These are phyloP conservation scores for Chionis minor DNA, from an alignment of 2,113 vertebrate species.

Conservation along the genomic window DNA sequence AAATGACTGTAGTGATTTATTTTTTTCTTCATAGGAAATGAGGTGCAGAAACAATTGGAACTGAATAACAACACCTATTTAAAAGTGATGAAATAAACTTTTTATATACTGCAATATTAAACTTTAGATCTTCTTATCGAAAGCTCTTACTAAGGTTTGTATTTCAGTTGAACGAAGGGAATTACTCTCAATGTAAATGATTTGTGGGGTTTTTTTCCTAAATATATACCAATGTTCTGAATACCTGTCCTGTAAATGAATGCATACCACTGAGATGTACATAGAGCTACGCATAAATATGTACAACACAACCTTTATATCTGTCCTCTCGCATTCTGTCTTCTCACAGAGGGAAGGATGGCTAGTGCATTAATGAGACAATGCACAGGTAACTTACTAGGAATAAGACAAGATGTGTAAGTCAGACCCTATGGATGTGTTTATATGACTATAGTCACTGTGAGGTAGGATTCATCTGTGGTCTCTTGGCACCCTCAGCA, in stretches of 20 bases:
- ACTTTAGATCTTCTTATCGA: background rate
- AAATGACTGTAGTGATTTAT: background rate
- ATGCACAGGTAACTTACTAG: background rate
- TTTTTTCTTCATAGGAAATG: slow-evolving; percentile 6
- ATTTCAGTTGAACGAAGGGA: background rate
- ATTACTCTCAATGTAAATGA: background rate
- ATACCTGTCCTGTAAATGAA: background rate
- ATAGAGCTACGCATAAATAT: background rate
- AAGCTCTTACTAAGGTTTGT: background rate
- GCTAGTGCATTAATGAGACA: background rate
- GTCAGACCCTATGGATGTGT: background rate
- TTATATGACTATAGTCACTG: background rate
- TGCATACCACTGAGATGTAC: background rate
- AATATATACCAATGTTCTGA: background rate
- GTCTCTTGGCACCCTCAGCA: background rate
- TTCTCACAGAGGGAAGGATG: background rate
- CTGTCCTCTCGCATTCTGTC: background rate
- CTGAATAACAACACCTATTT: background rate
- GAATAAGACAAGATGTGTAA: background rate
- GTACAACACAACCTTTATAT: background rate
- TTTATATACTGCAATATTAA: background rate
- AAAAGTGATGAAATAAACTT: slow-evolving; percentile 13
- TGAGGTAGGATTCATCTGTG: background rate
- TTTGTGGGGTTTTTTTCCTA: background rate
- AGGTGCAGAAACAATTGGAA: slow-evolving; percentile 22